These are phyloP conservation scores for Trichogramma dendrolimi DNA, from an alignment of 2,888 invertebrate species.

Conservation along the genomic window DNA sequence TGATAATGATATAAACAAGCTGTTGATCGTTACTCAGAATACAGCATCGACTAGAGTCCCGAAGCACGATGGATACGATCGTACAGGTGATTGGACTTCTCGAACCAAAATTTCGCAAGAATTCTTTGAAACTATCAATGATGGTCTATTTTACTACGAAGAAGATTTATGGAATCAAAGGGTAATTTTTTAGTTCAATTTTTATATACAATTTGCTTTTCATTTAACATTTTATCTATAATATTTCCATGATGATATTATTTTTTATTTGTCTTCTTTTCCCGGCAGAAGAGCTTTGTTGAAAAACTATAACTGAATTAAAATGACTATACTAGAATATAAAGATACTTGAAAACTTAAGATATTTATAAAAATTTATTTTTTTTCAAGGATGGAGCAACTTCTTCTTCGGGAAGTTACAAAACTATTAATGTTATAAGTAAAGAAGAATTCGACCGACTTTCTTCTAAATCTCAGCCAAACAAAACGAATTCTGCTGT, in stretches of 20 bases:
- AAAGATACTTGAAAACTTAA: not conserved
- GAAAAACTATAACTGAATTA: slow-evolving; percentile 40
- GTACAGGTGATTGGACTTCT: slow-evolving; percentile 84
- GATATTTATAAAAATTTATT: slow-evolving; percentile 3
- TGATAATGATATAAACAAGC: slow-evolving; percentile 86
- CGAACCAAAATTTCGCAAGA: slow-evolving; percentile 93
- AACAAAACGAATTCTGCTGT: slow-evolving; percentile 68
- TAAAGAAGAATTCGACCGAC: slow-evolving; percentile 82
- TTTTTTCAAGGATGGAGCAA: slow-evolving; percentile 51
- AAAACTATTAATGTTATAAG: slow-evolving; percentile 85
- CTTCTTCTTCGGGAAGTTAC: slow-evolving; percentile 58
- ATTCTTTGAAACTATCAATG: slow-evolving; percentile 90
- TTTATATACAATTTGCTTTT: slow-evolving; percentile 39
- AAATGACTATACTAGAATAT: not conserved
- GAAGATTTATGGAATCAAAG: slow-evolving; percentile 79
- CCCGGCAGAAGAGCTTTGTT: slow-evolving; percentile 46
- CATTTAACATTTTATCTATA: slow-evolving; percentile 49
- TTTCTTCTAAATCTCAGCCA: slow-evolving; percentile 61
- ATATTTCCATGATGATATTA: slow-evolving; percentile 39
- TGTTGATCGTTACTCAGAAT: slow-evolving; percentile 88
- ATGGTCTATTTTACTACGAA: slow-evolving; percentile 94
- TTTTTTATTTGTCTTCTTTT: slow-evolving; percentile 49
- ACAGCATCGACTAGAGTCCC: slow-evolving; percentile 58
- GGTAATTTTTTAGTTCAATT: slow-evolving; percentile 43
- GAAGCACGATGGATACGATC: slow-evolving; percentile 86